Percentiles rank a stretch among this genome's conserved stretches.
Conservation (phyloP, 2,888 invertebrate species). For the Melanargia galathea region DNA sequence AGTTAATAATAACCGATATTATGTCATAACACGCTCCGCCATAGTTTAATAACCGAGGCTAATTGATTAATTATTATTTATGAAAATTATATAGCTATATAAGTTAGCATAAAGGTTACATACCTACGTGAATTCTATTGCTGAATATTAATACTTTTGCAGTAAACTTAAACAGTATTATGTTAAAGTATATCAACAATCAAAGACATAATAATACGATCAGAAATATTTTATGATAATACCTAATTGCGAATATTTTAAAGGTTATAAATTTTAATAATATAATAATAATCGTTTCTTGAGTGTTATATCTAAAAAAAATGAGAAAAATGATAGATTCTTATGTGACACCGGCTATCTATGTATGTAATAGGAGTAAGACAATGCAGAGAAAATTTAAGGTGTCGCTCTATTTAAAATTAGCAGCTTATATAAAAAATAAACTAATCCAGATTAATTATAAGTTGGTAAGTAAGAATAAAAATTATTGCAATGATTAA, state of each 20-base stretch:
- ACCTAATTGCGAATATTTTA: too few species aligned
- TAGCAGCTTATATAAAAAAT: background rate
- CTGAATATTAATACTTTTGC: background rate
- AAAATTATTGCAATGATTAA: background rate
- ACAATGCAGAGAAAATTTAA: background rate
- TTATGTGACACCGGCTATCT: too few species aligned
- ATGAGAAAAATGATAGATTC: too few species aligned
- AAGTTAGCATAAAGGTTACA: background rate
- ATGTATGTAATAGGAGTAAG: background rate
- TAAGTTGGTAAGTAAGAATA: background rate
- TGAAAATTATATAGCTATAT: slow-evolving; percentile 16
- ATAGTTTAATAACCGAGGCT: slow-evolving; percentile 20
- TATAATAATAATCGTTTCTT: too few species aligned
- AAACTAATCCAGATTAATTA: background rate
- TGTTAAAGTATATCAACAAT: too few species aligned
- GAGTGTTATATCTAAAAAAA: too few species aligned
- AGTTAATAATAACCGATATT: slow-evolving; percentile 17
- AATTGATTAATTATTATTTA: slow-evolving; percentile 11
- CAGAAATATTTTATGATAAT: too few species aligned
- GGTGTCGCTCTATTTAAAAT: background rate
- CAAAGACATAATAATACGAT: too few species aligned
- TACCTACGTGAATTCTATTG: slow-evolving; percentile 3
- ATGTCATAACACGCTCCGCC: slow-evolving; percentile 18
- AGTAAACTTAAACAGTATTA: too few species aligned
- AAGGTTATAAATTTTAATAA: too few species aligned